These are phyloP conservation scores for Latrodectus hesperus DNA, from an alignment of 2,888 invertebrate species.

Conservation along the genomic window DNA sequence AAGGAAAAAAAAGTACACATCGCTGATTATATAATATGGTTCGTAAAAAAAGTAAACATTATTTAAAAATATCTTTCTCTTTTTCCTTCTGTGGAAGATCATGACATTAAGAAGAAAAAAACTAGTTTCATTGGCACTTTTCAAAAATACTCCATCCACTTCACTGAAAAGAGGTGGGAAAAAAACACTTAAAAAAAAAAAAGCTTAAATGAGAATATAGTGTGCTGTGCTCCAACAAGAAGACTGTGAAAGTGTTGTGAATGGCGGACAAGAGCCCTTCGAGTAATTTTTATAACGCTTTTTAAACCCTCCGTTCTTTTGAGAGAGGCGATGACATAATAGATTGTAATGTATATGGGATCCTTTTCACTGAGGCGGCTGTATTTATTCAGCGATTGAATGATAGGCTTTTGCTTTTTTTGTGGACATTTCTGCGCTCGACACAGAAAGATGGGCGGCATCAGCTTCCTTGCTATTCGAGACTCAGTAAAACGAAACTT, in stretches of 20 bases:
- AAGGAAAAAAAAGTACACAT: no score
- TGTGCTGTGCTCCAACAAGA: not conserved
- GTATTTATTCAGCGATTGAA: constrained; percentile 56
- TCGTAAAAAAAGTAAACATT: no score
- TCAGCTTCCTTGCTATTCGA: constrained; percentile 56
- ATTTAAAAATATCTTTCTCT: no score
- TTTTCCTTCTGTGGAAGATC: no score
- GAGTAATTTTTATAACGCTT: constrained; percentile 2
- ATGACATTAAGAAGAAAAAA: not conserved
- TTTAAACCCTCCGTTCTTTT: not conserved
- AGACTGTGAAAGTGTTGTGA: not conserved
- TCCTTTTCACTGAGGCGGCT: constrained; percentile 49
- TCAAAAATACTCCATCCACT: not conserved
- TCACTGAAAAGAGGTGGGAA: not conserved
- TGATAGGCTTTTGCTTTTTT: constrained; percentile 17
- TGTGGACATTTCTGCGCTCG: constrained; percentile 25
- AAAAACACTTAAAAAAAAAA: not conserved
- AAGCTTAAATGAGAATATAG: not conserved
- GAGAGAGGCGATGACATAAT: constrained; percentile 58
- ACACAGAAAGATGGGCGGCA: not conserved
- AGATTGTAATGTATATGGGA: constrained; percentile 67
- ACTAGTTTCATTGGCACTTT: constrained; percentile 5
- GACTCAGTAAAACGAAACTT: constrained; percentile 41
- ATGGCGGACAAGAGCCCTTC: not conserved
- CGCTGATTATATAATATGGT: no score